Percentiles rank a stretch among this genome's conserved stretches.
Conservation (phyloP, 2,113 vertebrate genomes). For the Vanacampus margaritifer region DNA sequence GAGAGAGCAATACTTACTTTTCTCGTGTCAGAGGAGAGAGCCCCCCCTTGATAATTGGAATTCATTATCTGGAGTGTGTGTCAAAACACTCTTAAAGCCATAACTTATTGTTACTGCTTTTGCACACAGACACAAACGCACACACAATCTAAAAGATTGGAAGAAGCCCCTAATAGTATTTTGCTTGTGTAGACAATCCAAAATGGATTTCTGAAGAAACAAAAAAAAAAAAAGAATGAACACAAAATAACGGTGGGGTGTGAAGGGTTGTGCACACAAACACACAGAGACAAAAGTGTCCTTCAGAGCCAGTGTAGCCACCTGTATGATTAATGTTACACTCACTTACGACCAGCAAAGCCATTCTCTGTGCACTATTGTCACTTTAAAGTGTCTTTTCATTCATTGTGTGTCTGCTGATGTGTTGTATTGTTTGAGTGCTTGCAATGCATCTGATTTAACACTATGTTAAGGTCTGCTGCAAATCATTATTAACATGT, state of each 20-base stretch:
- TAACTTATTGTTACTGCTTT: conserved; percentile 41
- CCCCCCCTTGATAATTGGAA: conserved; percentile 50
- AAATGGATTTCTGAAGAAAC: neutral
- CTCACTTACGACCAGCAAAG: conserved; percentile 20
- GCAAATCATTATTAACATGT: neutral
- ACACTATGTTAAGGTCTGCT: conserved; percentile 6
- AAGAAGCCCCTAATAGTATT: neutral
- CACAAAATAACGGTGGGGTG: neutral
- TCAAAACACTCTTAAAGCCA: conserved; percentile 50
- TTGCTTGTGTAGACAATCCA: neutral
- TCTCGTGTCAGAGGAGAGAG: conserved; percentile 56
- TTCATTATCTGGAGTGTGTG: conserved; percentile 63
- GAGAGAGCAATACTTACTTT: conserved; percentile 59
- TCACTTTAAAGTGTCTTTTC: conserved; percentile 37
- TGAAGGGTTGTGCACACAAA: neutral
- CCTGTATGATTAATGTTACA: conserved; percentile 27
- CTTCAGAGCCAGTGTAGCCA: conserved; percentile 29
- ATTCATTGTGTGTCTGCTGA: conserved; percentile 21
- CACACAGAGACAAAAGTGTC: conserved; percentile 22
- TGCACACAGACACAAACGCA: conserved; percentile 1
- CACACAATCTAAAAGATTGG: neutral
- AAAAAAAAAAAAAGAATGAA: neutral
- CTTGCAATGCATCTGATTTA: conserved; percentile 8
- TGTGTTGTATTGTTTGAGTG: conserved; percentile 1
- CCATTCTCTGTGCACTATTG: conserved; percentile 13